Evolutionary conservation across 1,140 invertebrate species (phyloP).

Genomic region (Microplitis mediator): DNA sequence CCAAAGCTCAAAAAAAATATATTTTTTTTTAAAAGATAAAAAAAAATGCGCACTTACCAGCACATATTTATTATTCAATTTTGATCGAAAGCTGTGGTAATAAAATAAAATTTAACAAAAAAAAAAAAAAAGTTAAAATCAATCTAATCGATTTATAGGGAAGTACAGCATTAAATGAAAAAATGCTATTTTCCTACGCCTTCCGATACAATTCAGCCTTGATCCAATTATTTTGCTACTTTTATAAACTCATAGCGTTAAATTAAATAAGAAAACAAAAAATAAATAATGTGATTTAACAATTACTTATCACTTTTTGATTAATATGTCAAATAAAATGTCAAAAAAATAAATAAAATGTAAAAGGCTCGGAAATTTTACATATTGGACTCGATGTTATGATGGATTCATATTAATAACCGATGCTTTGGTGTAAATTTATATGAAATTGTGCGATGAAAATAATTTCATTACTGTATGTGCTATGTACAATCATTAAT

Average conservation of each 20-base stretch:
- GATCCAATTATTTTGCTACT: conserved; percentile 59
- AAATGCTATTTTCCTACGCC: conserved; percentile 30
- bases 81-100: neutral
- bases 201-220: conserved; percentile 48
- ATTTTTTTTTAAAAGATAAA: neutral
- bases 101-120: neutral
- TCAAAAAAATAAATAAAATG: neutral
- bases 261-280: conserved; percentile 14
- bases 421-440: neutral
- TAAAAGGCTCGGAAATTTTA: neutral
- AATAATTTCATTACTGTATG: neutral
- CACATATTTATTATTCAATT: conserved; percentile 1
- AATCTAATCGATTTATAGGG: conserved; percentile 3
- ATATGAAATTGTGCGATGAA: too few relatives aligned
- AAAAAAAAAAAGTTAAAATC: too few relatives aligned
- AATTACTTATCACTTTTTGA: neutral
- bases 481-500: neutral
- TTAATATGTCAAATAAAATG: neutral
- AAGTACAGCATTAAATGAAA: conserved; percentile 5
- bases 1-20: neutral
- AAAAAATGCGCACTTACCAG: neutral
- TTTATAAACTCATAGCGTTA: conserved; percentile 48
- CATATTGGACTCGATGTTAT: conserved; percentile 1
- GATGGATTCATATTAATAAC: neutral
- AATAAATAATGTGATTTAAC: neutral